phyloP scores from a whole-genome alignment of 2,797 vertebrate genomes.

The Tarsius wallacei region DNA sequence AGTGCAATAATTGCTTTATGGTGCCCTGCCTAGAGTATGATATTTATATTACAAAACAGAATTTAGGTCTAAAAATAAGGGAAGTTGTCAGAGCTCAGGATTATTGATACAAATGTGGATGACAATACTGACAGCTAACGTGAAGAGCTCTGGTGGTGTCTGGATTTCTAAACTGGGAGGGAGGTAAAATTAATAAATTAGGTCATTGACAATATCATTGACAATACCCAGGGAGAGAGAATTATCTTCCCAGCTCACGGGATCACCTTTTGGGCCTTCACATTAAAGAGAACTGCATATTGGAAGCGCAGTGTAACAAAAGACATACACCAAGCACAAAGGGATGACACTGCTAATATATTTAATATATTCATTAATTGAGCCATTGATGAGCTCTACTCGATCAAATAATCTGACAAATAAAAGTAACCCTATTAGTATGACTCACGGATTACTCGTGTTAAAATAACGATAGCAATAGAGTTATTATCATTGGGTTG shows the following conservation, averaged over 20 bases:
- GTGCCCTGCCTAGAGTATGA: conserved; percentile 68
- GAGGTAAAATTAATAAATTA: conserved; percentile 69
- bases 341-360: background rate
- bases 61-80: conserved; percentile 81
- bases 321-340: background rate
- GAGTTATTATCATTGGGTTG: background rate
- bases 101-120: conserved; percentile 67
- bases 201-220: conserved; percentile 67
- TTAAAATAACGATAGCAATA: background rate
- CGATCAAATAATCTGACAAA: background rate
- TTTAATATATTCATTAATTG: conserved; percentile 6
- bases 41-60: conserved; percentile 78
- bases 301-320: background rate
- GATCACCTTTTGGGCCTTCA: conserved; percentile 6
- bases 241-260: background rate
- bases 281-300: background rate
- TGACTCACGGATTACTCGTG: background rate
- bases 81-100: conserved; percentile 75
- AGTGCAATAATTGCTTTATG: conserved; percentile 84
- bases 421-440: background rate
- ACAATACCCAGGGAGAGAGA: background rate
- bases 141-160: conserved; percentile 66
- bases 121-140: conserved; percentile 69
- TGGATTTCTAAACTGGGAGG: conserved; percentile 72
- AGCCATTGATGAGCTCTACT: background rate